Conservation (phyloP, 2,113 vertebrate genomes). For the Onychostruthus taczanowskii region DNA sequence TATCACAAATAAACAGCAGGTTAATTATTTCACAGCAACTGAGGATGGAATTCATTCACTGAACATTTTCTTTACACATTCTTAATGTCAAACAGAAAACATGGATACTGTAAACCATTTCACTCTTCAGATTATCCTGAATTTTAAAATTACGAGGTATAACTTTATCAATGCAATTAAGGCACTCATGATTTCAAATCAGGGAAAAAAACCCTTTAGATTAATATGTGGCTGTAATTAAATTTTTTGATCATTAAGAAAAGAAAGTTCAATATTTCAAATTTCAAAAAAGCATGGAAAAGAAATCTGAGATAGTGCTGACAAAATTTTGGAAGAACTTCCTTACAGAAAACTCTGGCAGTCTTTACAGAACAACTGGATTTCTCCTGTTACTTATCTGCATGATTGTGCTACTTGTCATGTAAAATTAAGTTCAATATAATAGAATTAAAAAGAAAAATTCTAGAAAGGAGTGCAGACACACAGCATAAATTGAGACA, state of each 20-base stretch:
- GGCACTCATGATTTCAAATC: background rate
- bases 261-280: background rate
- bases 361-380: background rate
- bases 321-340: background rate
- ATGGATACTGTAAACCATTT: background rate
- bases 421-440: constrained; percentile 43
- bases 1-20: background rate
- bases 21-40: background rate
- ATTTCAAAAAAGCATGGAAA: background rate
- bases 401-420: constrained; percentile 40
- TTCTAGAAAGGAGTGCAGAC: constrained; percentile 43
- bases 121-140: background rate
- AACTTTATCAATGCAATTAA: background rate
- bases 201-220: background rate
- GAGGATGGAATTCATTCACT: background rate
- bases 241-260: background rate
- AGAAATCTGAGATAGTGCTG: background rate
- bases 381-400: constrained; percentile 13
- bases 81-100: background rate
- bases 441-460: constrained; percentile 58
- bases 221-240: background rate
- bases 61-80: background rate
- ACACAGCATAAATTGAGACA: constrained; percentile 39
- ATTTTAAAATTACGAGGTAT: background rate
- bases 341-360: background rate